Evolutionary conservation across 2,113 vertebrate species (phyloP), one percentile per base, ranked within the genome.

Genomic region (Nasalis larvatus): DNA sequence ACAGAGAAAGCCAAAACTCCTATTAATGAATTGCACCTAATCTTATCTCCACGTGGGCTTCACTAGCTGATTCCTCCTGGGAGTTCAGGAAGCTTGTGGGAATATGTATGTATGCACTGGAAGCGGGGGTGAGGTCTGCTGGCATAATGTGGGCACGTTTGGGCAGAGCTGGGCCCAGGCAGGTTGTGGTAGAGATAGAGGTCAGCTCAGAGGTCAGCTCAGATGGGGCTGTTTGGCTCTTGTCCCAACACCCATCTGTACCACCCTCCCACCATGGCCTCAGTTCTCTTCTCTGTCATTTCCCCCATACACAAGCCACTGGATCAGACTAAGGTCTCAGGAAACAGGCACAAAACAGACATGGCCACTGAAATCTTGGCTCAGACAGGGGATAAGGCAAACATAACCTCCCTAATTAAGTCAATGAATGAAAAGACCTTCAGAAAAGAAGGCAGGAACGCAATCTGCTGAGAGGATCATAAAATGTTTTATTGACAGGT

Each of bases 191-290:
- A 47, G 52, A n/a, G 16, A 23, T 1, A 11, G 47, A 47, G 12
- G 23, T 32, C 52, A 25, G 68, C 27, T 63, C 60, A 11, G 54
- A 47, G 12, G 18, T 32, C 52, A 25, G 68, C 60, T 63, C 60
- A 52, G 0, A 0, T 0, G 3, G 54, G 27, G 13, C 86, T n/a
- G 30, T 37, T 77, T 12, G n/a, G 66, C n/a, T 66, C 45, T 73
- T 47, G 16, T 49, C 58, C 56, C 25, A 32, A 40, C 16, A 21
- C 66, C 18, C 27, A 4, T 27, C 23, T 4, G 0, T 47, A 16
- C 23, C 27, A 14, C 12, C 66, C 16, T 35, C 30, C 32, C 25
- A 20, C 35, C 5, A 11, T 14, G 80, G 37, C 14, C 54, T 83
- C 80, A 25, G 9, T 37, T 73, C 30, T 32, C 17, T 37, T n/a